A percentile compares a stretch with the other conserved stretches of the same genome.
These are phyloP conservation scores for Malurus cyaneus DNA, from an alignment of 2,113 vertebrate species.

Conservation along the genomic window DNA sequence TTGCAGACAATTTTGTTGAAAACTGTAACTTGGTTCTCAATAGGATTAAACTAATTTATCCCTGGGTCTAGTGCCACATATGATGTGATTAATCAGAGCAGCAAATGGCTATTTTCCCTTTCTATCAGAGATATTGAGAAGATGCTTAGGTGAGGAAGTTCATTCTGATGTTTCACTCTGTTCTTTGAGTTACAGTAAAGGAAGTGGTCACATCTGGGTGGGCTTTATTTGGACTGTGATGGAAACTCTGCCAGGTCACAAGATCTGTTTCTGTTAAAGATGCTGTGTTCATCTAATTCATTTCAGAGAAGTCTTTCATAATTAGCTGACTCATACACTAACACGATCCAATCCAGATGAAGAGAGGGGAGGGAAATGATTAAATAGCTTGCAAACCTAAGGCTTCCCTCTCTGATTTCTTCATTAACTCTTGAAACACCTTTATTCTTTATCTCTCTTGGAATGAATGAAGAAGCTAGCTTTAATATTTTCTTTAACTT, in stretches of 20 bases:
- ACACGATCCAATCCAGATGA: slow-evolving; percentile 22
- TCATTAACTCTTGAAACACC: slow-evolving; percentile 18
- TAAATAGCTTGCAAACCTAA: slow-evolving; percentile 2
- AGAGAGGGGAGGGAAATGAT: slow-evolving; percentile 36
- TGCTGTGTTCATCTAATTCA: slow-evolving; percentile 45
- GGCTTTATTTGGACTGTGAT: slow-evolving; percentile 25
- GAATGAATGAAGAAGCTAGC: neutral
- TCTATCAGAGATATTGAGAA: neutral
- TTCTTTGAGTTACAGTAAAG: neutral
- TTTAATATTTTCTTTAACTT: neutral
- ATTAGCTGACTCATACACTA: slow-evolving; percentile 52
- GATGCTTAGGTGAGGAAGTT: neutral
- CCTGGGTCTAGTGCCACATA: fast-evolving
- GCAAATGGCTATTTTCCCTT: neutral
- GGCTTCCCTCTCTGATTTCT: neutral
- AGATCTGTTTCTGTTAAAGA: slow-evolving; percentile 53
- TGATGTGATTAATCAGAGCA: neutral
- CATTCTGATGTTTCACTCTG: neutral
- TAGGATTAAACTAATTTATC: neutral
- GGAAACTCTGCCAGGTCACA: slow-evolving; percentile 22
- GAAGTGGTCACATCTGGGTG: slow-evolving; percentile 35
- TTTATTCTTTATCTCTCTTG: neutral
- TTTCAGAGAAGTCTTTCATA: slow-evolving; percentile 64
- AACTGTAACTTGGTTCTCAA: neutral
- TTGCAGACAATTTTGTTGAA: neutral